Evolutionary conservation across 2,888 invertebrate genomes (phyloP).

Genomic region (Agriopis marginaria): DNA sequence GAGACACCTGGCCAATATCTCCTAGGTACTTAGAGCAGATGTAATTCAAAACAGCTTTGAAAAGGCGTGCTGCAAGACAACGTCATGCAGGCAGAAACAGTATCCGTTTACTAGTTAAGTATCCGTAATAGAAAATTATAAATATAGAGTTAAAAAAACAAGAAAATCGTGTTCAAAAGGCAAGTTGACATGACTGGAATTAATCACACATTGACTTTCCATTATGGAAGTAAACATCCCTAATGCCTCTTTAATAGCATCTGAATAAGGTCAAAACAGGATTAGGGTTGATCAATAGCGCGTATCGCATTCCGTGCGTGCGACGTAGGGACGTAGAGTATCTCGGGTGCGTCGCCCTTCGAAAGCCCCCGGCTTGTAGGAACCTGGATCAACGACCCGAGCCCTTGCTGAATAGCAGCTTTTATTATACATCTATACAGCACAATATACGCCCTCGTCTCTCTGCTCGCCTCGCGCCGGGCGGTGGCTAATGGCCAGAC

Average conservation of each 20-base stretch:
- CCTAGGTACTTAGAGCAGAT: conserved; percentile 17
- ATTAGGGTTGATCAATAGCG: conserved; percentile 56
- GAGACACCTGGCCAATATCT: conserved; percentile 34
- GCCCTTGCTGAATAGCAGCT: conserved; percentile 74
- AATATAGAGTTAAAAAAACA: no score
- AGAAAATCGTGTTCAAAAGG: background rate
- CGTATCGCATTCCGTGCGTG: conserved; percentile 45
- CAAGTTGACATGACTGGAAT: background rate
- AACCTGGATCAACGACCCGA: conserved; percentile 78
- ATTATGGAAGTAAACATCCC: conserved; percentile 8
- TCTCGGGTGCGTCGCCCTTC: conserved; percentile 73
- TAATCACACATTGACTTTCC: background rate
- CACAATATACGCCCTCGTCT: conserved; percentile 53
- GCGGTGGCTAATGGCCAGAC: conserved; percentile 54
- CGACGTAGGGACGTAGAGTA: conserved; percentile 54
- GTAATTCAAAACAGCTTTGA: conserved; percentile 15
- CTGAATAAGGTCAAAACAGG: conserved; percentile 35
- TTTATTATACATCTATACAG: conserved; percentile 53
- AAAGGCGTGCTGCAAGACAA: conserved; percentile 6
- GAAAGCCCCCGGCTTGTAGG: conserved; percentile 64
- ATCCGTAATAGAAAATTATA: background rate
- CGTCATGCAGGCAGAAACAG: no score
- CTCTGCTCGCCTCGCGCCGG: conserved; percentile 45
- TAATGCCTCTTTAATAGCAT: conserved; percentile 11
- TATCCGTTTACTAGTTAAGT: background rate